Evolutionary conservation across 2,113 vertebrate species (phyloP), one percentile per base, ranked within the genome.

Genomic region (Micromys minutus): DNA sequence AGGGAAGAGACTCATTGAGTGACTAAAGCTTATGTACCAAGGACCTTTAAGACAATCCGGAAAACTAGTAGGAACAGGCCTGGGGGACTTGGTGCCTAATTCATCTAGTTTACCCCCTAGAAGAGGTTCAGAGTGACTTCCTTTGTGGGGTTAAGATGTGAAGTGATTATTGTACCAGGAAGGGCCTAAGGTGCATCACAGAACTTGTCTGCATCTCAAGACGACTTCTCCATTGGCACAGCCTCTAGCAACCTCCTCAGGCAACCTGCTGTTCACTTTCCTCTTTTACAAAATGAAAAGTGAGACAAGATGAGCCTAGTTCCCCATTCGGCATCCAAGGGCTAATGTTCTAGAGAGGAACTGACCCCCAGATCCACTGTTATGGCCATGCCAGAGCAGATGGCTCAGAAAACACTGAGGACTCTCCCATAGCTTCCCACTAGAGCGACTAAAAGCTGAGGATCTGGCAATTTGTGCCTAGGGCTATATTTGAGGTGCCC

Each of bases 401-500:
- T 91, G 15, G 59, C 72, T 93, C 85, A 72, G 34, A 74, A 94
- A 95, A 17, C 31, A 81, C 22, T 67, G 42, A 91, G 34, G 6
- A 63, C 57, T 87, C 65, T 59, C 39, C 84, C 3, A 10, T 29
- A 34, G 19, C 24, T 61, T 91, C 8, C n/a, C 87, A 52, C 1
- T 12, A 75, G 34, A 80, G 93, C 72, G 69, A 93, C 90, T 85
- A 90, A n/a, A n/a, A 90, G 29, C 36, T 24, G 15, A 57, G 31
- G 39, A 36, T 47, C 50, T 87, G 39, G 45, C 39, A 31, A 39
- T 95, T 93, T 93, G 77, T 95, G 26, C 29, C 55, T 79, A 45
- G 89, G 80, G 26, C 52, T 85, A 52, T 80, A 92, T 96, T 95
- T 96, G 75, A 92, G 63, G 52, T 96, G 39, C 19, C 19, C 65